Conservation (phyloP, 2,888 invertebrate species). For the Idaea straminata region DNA sequence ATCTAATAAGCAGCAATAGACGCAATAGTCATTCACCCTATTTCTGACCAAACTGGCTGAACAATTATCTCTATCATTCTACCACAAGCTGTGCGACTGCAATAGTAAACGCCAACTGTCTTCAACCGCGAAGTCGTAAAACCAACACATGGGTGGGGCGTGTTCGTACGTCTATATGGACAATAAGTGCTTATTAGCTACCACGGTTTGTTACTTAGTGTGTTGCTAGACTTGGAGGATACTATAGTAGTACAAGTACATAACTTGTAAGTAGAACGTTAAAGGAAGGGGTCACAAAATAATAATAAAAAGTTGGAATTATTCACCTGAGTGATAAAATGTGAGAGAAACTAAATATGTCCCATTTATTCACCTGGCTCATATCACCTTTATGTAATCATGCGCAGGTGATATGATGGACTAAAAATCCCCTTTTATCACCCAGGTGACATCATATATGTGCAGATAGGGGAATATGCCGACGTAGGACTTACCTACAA, state of each 20-base stretch:
- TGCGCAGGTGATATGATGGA: background rate
- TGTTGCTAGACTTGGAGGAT: background rate
- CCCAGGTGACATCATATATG: background rate
- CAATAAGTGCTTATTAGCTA: too few relatives aligned
- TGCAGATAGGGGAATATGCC: background rate
- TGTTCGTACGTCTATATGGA: too few relatives aligned
- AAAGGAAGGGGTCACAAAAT: background rate
- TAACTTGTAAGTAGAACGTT: background rate
- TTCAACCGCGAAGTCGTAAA: background rate
- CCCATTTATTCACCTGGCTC: background rate
- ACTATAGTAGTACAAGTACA: background rate
- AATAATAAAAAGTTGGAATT: too few relatives aligned
- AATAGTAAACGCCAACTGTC: background rate
- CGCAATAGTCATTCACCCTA: background rate
- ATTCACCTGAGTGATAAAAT: background rate
- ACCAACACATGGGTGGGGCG: background rate
- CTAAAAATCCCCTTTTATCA: background rate
- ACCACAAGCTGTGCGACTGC: background rate
- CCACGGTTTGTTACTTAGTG: too few relatives aligned
- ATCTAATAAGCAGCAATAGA: background rate
- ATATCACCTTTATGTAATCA: background rate
- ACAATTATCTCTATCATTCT: background rate
- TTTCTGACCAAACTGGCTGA: background rate
- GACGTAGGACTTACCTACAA: background rate
- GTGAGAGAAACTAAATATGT: background rate